Conservation (phyloP, 1,140 invertebrate genomes). For the Bombus terrestris region DNA sequence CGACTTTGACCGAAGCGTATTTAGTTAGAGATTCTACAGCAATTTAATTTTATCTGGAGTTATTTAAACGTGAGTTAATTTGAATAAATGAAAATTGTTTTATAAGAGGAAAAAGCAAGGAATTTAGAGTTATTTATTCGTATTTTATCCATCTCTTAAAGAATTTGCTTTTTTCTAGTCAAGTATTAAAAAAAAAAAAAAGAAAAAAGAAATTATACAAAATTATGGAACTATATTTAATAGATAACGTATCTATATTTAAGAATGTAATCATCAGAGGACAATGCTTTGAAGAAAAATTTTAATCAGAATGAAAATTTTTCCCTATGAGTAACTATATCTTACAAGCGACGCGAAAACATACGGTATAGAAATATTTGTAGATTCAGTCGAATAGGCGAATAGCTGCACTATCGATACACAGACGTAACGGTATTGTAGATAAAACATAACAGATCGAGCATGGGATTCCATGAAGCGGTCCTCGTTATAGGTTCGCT, state of each 20-base stretch:
- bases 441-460: slow-evolving; percentile 19
- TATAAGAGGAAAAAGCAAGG: background rate
- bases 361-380: background rate
- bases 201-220: background rate
- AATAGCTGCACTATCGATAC: background rate
- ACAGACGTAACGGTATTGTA: background rate
- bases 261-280: background rate
- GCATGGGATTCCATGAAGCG: slow-evolving; percentile 5
- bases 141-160: too few species aligned
- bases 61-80: background rate
- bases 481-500: slow-evolving; percentile 1
- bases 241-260: background rate
- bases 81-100: too few species aligned
- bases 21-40: background rate
- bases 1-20: background rate
- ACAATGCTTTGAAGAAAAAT: too few species aligned
- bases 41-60: background rate
- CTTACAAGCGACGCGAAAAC: background rate
- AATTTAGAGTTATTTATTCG: too few species aligned
- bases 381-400: background rate
- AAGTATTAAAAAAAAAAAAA: too few species aligned
- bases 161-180: too few species aligned
- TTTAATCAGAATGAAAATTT: too few species aligned
- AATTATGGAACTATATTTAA: background rate
- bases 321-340: background rate